Conservation (phyloP, 2,113 vertebrate genomes). For the Oplegnathus fasciatus region DNA sequence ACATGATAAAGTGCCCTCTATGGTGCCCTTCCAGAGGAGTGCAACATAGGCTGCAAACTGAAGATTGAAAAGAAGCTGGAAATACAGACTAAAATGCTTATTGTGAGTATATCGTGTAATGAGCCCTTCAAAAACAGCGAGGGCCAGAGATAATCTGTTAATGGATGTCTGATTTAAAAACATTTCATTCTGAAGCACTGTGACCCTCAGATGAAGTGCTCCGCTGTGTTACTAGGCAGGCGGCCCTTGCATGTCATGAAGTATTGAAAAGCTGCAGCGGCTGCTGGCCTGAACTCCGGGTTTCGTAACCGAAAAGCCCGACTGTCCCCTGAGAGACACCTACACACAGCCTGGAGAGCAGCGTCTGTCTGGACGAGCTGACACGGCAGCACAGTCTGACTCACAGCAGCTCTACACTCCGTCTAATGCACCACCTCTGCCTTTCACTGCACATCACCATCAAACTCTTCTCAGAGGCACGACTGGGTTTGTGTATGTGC, state of each 20-base stretch:
- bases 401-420: constrained; percentile 66
- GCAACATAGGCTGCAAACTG: not conserved
- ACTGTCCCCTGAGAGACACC: constrained; percentile 72
- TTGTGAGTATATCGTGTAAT: constrained; percentile 10
- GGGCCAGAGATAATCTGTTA: constrained; percentile 55
- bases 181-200: constrained; percentile 11
- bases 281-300: constrained; percentile 38
- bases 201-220: constrained; percentile 40
- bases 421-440: constrained; percentile 74
- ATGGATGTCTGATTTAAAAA: constrained; percentile 49
- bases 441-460: constrained; percentile 74
- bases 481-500: constrained; percentile 2
- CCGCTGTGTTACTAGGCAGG: constrained; percentile 18
- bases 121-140: constrained; percentile 7
- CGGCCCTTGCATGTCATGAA: constrained; percentile 54
- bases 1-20: no score
- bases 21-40: no score
- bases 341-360: constrained; percentile 63
- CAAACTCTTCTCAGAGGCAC: constrained; percentile 62
- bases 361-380: constrained; percentile 67
- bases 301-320: constrained; percentile 66
- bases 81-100: constrained; percentile 1
- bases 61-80: constrained; percentile 4
- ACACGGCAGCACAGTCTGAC: constrained; percentile 65
- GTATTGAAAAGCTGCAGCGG: constrained; percentile 59